Conservation (phyloP, 2,888 invertebrate genomes). For the Pyrochroa serraticornis region DNA sequence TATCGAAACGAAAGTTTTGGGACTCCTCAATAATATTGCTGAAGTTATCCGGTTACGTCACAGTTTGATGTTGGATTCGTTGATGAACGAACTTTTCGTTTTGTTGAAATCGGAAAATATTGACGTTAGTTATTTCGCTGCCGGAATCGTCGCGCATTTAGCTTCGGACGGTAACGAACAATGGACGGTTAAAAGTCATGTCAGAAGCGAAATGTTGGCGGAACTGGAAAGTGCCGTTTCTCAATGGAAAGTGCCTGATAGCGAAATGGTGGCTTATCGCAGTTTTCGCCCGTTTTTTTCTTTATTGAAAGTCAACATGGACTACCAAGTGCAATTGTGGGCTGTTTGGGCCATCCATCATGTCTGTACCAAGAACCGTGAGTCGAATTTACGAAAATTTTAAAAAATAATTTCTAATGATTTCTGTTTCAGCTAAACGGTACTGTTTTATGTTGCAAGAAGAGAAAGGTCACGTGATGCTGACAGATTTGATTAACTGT, state of each 20-base stretch:
- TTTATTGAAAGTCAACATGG: conserved; percentile 63
- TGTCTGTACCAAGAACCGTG: conserved; percentile 76
- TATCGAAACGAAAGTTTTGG: conserved; percentile 74
- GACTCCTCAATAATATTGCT: conserved; percentile 76
- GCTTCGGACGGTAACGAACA: conserved; percentile 64
- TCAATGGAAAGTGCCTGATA: conserved; percentile 71
- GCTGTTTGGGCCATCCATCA: conserved; percentile 81
- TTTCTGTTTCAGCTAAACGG: conserved; percentile 62
- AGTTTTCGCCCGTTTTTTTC: conserved; percentile 76
- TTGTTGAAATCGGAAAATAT: conserved; percentile 65
- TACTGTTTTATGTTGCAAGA: conserved; percentile 70
- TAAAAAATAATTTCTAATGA: conserved; percentile 4
- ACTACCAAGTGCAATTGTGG: conserved; percentile 74
- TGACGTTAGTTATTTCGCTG: conserved; percentile 74
- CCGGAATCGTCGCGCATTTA: conserved; percentile 74
- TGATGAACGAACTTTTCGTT: conserved; percentile 43
- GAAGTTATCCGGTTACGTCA: conserved; percentile 63
- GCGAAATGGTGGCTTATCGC: conserved; percentile 77
- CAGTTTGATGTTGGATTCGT: conserved; percentile 46
- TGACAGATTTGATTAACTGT: conserved; percentile 56
- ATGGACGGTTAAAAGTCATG: conserved; percentile 57
- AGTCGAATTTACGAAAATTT: conserved; percentile 46
- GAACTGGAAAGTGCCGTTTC: conserved; percentile 65
- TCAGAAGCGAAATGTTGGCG: conserved; percentile 55
- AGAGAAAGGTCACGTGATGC: conserved; percentile 65